Base-by-base conservation (phyloP, 2,797 vertebrate species). In the Lutjanus campechanus region DNA sequence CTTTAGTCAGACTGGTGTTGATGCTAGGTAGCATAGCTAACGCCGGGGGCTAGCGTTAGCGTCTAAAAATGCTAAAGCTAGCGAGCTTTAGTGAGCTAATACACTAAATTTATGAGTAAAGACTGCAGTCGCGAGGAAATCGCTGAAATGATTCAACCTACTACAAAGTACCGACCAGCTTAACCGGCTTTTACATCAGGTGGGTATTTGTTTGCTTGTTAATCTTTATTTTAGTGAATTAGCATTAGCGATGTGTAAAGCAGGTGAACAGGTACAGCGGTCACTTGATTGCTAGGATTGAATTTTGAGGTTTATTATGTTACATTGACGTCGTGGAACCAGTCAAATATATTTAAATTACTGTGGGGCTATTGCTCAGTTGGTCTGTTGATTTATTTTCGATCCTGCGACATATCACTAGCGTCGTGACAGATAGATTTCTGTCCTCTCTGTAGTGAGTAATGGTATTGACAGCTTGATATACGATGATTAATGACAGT, bases 71-170 rank as follows among this genome's bases (percentile, higher is more conserved):
- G 68, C 77, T 77, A 64, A 65, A n/a, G 79, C 20, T 67, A 89
- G 83, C 88, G 76, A 71, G 77, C 79, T 53, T 59, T 41, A 53
- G 50, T 43, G 62, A 64, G 73, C 73, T 80, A 76, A n/a, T 17
- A 0, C 63, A 25, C 25, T 49, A 16, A 60, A 43, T 78, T 50
- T 20, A 65, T 56, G n/a, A 25, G 46, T 11, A 25, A 53, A 8
- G 66, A 46, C 62, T 56, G 25, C 55, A 12, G 40, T 17, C 7
- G 73, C n/a, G 49, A 58, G 11, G 53, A 60, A 44, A 60, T 12
- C 41, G 12, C 22, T 58, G 71, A 82, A 36, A 93, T 92, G 92
- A 88, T 56, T 61, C 56, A 73, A 17, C 11, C n/a, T 2, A n/a
- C 65, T 16, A 72, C 73, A 29, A 76, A 56, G 51, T 58, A 68